phyloP scores from a whole-genome alignment of 1,140 invertebrate genomes.

The Thrips palmi region DNA sequence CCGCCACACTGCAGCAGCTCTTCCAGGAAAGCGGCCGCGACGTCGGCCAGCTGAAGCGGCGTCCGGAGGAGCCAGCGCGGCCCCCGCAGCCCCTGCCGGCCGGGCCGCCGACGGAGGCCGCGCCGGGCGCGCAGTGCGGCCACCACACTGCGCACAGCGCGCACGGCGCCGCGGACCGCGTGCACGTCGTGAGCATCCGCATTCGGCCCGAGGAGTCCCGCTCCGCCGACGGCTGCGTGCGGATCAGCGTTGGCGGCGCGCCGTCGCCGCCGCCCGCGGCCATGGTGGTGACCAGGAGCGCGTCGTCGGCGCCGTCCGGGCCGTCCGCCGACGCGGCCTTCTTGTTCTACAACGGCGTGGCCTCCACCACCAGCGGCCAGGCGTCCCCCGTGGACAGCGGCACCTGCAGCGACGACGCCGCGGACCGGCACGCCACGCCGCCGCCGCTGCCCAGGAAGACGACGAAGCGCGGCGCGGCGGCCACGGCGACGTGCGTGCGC shows the following conservation, averaged over 20 bases:
- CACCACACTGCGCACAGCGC: no score
- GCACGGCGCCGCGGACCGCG: no score
- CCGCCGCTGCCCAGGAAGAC: conserved; percentile 50
- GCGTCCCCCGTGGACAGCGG: conserved; percentile 64
- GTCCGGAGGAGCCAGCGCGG: no score
- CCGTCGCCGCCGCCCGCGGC: conserved; percentile 8
- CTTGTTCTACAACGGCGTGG: neutral
- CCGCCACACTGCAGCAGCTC: no score
- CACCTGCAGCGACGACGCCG: conserved; percentile 58
- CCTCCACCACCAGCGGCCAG: conserved; percentile 36
- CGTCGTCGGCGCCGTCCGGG: neutral
- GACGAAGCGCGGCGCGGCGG: conserved; percentile 14
- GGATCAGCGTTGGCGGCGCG: conserved; percentile 9
- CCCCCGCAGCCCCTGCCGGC: no score
- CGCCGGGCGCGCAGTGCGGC: no score
- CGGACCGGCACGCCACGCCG: conserved; percentile 41
- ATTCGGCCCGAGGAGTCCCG: neutral
- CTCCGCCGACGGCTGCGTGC: conserved; percentile 6
- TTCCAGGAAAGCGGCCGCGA: no score
- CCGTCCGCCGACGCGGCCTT: conserved; percentile 4
- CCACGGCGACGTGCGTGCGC: conserved; percentile 15
- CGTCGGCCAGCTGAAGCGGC: no score
- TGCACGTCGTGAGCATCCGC: no score
- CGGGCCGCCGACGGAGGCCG: no score
- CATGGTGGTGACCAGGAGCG: neutral